Conservation (phyloP, 1,140 invertebrate species). For the Sipha flava region DNA sequence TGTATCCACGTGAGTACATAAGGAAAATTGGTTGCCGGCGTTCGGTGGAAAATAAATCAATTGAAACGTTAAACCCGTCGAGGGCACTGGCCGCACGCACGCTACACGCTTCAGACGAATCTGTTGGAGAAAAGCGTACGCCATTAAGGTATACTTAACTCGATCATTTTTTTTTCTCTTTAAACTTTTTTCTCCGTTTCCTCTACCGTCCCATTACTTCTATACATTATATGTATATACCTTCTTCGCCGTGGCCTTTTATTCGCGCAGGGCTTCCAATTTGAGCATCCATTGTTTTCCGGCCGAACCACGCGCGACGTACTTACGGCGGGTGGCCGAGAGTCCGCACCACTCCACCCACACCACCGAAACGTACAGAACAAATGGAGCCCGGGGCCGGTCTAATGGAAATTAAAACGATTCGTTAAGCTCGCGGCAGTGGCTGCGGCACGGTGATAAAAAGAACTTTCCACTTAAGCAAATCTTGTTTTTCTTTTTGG, state of each 20-base stretch:
- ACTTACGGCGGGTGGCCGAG: too few species aligned
- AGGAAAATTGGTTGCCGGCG: neutral
- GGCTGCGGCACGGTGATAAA: neutral
- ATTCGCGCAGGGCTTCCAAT: neutral
- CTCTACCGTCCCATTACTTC: neutral
- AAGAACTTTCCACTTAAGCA: constrained; percentile 31
- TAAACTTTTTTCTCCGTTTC: neutral
- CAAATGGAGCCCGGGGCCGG: neutral
- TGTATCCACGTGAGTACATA: neutral
- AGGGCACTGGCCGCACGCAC: neutral
- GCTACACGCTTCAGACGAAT: neutral
- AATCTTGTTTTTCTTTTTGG: constrained; percentile 16
- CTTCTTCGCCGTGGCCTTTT: neutral
- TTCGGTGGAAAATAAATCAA: constrained; percentile 15
- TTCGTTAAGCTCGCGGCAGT: constrained; percentile 19
- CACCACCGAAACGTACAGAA: neutral
- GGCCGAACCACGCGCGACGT: too few species aligned
- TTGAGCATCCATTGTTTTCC: neutral
- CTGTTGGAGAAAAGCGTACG: neutral
- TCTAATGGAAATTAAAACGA: constrained; percentile 32
- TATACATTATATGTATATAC: too few species aligned
- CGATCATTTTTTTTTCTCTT: constrained; percentile 2
- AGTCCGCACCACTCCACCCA: neutral
- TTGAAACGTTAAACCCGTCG: constrained; percentile 11
- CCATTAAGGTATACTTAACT: neutral